Base-by-base conservation (phyloP, 1,140 invertebrate genomes). In the Ceratosolen fusciceps region DNA sequence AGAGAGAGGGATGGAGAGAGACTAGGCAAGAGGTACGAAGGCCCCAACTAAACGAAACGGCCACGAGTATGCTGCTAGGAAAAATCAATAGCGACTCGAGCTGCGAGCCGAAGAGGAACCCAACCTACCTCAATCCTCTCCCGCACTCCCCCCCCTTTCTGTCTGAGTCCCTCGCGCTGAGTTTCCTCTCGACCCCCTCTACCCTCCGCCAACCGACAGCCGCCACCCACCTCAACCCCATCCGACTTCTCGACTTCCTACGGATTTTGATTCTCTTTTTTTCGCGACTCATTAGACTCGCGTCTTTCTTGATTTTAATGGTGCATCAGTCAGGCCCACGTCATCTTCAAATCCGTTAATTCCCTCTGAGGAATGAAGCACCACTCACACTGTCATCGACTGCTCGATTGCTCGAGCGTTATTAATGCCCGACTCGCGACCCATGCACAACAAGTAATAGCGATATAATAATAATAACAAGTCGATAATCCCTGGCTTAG, bases 21-120 rank as follows among this genome's bases (percentile, higher is more conserved):
- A 31, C 1, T 2, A 60, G 1, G 60, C 14, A 37, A 31, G 31
- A 37, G 29, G 81, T 84, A 86, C 77, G 65, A 80, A 80, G 83
- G 80, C 34, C 82, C 79, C 65, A 80, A 21, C 24, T 34, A 56
- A 83, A 89, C 86, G 83, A 84, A 83, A 87, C 89, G 83, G 85
- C 81, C 81, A 85, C 83, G 85, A 89, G 88, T 88, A 86, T 90
- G 87, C 87, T 54, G 79, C 56, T 87, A 86, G 87, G 87, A 90
- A 90, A 90, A 90, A 90, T 90, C 88, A 90, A 90, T 90, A 90
- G 87, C 87, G 83, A 86, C 74, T 80, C 68, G 47, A 37, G 54
- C 79, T 39, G 67, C 86, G 88, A 89, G 88, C 88, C 86, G 87
- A 86, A 68, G 79, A 71, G 54, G 49, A 89, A 90, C 87, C 87